These are phyloP conservation scores for Sinocyclocheilus anophthalmus DNA, from an alignment of 2,113 vertebrate genomes.

Conservation along the genomic window DNA sequence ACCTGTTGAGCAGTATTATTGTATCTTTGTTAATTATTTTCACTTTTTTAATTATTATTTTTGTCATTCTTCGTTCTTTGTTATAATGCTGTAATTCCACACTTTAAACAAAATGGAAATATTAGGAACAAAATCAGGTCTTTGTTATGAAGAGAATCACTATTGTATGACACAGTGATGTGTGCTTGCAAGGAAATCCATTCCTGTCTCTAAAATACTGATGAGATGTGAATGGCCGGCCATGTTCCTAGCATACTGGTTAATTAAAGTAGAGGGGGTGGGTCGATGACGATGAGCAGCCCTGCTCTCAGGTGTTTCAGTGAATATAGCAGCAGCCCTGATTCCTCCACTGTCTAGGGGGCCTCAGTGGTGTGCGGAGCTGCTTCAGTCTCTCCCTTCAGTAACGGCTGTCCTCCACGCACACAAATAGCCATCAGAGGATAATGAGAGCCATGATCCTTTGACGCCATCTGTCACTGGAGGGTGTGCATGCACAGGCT, in stretches of 20 bases:
- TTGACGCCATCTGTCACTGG: constrained; percentile 59
- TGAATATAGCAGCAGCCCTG: background rate
- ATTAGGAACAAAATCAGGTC: background rate
- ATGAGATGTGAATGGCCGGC: background rate
- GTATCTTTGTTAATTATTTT: background rate
- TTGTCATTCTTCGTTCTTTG: background rate
- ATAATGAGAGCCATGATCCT: constrained; percentile 55
- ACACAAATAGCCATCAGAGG: constrained; percentile 48
- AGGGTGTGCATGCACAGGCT: constrained; percentile 35
- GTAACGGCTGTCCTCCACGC: constrained; percentile 17
- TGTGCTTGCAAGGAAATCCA: background rate
- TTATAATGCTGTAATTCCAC: background rate
- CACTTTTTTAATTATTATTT: background rate
- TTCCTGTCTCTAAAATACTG: constrained; percentile 14
- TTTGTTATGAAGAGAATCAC: background rate
- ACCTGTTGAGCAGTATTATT: too few species aligned
- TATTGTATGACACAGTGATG: background rate
- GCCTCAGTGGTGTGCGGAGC: constrained; percentile 29
- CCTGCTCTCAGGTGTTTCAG: constrained; percentile 11
- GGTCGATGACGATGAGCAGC: background rate
- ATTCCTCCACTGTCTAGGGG: constrained; percentile 40
- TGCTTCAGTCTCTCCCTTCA: constrained; percentile 10
- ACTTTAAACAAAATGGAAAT: background rate
- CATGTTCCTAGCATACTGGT: background rate
- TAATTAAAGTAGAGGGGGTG: constrained; percentile 17